Percentiles rank a stretch among this genome's conserved stretches.
These are phyloP conservation scores for Lutraria rhynchaena DNA, from an alignment of 1,140 invertebrate species.

Conservation along the genomic window DNA sequence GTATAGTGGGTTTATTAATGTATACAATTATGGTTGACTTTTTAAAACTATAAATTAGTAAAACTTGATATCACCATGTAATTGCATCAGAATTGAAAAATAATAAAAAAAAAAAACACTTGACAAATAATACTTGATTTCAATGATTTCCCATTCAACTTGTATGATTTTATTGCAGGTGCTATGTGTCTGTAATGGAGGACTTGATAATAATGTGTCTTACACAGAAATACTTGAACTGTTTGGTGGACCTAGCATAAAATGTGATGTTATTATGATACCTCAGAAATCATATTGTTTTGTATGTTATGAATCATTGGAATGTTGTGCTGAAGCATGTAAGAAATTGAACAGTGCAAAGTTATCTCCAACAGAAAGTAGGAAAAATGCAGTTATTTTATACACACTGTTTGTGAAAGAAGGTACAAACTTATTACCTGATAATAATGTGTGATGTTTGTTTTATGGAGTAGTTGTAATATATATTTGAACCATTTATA, in stretches of 20 bases:
- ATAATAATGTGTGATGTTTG: too few relatives aligned
- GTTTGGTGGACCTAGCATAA: slow-evolving; percentile 83
- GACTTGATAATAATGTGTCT: slow-evolving; percentile 88
- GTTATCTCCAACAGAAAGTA: slow-evolving; percentile 55
- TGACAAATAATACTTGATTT: too few relatives aligned
- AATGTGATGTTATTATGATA: slow-evolving; percentile 86
- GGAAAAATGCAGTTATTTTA: slow-evolving; percentile 79
- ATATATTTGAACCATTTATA: too few relatives aligned
- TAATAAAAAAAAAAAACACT: too few relatives aligned
- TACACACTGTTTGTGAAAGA: slow-evolving; percentile 87
- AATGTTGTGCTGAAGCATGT: slow-evolving; percentile 84
- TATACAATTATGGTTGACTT: too few relatives aligned
- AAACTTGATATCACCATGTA: too few relatives aligned
- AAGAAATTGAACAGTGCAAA: slow-evolving; percentile 81
- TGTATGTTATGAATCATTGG: slow-evolving; percentile 84
- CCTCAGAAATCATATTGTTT: slow-evolving; percentile 90
- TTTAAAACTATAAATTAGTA: too few relatives aligned
- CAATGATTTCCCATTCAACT: too few relatives aligned
- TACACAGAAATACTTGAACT: slow-evolving; percentile 85
- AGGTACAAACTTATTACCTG: slow-evolving; percentile 81
- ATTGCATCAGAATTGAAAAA: too few relatives aligned
- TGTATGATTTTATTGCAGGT: slow-evolving; percentile 80
- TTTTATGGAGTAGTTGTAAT: too few relatives aligned
- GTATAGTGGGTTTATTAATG: too few relatives aligned
- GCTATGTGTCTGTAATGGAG: slow-evolving; percentile 89